Base-by-base conservation (phyloP, 1,140 invertebrate genomes). In the Saccostrea glomerata region DNA sequence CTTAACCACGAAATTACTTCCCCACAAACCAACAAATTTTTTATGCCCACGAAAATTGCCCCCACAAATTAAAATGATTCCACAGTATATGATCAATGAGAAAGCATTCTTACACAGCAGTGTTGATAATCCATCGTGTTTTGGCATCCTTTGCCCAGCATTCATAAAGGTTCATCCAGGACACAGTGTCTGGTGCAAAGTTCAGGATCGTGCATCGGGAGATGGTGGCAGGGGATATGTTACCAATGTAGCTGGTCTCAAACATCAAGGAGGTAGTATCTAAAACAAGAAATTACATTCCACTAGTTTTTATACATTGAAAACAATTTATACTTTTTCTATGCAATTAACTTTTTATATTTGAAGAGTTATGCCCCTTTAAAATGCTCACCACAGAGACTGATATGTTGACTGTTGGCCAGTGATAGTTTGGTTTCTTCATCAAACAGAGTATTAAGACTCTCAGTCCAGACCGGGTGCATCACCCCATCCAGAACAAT, bases 401-500 rank as follows among this genome's bases (percentile, higher is more conserved):
- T 15, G 23, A 94, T 88, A 25, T 86, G 89, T 23, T 93, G 92
- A 23, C 93, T 92, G 89, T 93, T 94, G 12, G 93, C 92, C 86
- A 93, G 86, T 0, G 92, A 92, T 23, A 94, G 86, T 30, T 90
- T 89, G 15, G 86, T 87, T 70, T 93, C 92, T 23, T 90, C 86
- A 86, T 94, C 94, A 85, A 94, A 88, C 70, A 94, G 40, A 0
- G 93, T 93, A 88, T 93, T 94, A 12, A 94, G 83, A 84, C 91
- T 91, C 23, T 95, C 94, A 9, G 92, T 93, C 94, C 94, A 95
- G 3, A 84, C 77, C 12, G 92, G 89, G 82, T 93, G 89, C 63
- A 95, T 88, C 85, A 92, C 91, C 11, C 94, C 94, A 89, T 95
- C 94, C 60, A 95, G 85, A 0, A 95, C 92, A 25, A 95, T 86